A percentile compares a stretch with the other conserved stretches of the same genome.
Conservation (phyloP, 2,113 vertebrate genomes). For the Callipepla squamata region DNA sequence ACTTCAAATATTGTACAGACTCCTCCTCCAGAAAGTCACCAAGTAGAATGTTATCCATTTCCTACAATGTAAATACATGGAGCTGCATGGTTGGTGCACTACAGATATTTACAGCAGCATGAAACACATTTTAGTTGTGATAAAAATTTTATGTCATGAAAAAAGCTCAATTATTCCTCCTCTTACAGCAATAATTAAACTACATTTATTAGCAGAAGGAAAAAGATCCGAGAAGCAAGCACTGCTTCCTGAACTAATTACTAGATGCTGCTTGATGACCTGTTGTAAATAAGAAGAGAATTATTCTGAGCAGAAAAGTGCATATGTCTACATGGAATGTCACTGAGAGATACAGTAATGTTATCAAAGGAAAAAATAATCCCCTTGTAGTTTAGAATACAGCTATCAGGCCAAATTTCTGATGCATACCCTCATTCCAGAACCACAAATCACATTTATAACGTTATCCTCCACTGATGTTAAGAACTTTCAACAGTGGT, state of each 20-base stretch:
- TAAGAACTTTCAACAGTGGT: background rate
- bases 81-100: background rate
- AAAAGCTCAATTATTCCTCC: background rate
- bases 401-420: background rate
- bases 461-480: background rate
- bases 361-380: background rate
- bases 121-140: background rate
- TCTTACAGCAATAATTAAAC: background rate
- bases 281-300: background rate
- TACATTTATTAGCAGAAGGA: background rate
- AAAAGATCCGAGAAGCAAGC: background rate
- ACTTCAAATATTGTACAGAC: slow-evolving; percentile 64
- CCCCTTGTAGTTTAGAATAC: background rate
- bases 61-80: slow-evolving; percentile 40
- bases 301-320: background rate
- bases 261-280: background rate
- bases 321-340: background rate
- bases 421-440: background rate
- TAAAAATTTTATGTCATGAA: background rate
- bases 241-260: background rate
- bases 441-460: background rate
- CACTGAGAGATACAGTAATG: background rate
- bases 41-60: slow-evolving; percentile 73
- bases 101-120: background rate
- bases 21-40: slow-evolving; percentile 73